Evolutionary conservation across 2,888 invertebrate genomes (phyloP).

Genomic region (Microdon myrmicae): DNA sequence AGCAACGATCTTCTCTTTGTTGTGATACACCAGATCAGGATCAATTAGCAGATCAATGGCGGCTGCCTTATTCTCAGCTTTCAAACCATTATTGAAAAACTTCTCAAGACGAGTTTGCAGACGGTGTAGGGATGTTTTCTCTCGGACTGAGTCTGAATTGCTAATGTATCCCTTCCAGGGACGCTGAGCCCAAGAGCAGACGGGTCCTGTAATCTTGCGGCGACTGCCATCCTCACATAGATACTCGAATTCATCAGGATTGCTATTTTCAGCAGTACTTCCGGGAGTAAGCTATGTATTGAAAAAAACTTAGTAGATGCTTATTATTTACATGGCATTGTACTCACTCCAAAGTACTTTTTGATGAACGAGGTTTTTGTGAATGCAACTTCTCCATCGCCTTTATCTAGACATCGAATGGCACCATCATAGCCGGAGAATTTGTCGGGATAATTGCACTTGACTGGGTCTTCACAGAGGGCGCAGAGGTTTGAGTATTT

Average conservation of each 20-base stretch:
- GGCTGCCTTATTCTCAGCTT: constrained; percentile 61
- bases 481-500: constrained; percentile 82
- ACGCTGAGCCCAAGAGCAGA: constrained; percentile 85
- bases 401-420: constrained; percentile 81
- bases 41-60: constrained; percentile 72
- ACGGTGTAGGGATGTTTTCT: constrained; percentile 58
- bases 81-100: constrained; percentile 63
- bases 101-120: constrained; percentile 63
- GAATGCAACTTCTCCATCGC: constrained; percentile 87
- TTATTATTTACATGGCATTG: background rate
- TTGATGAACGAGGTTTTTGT: constrained; percentile 83
- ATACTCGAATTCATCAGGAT: constrained; percentile 77
- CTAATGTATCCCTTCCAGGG: constrained; percentile 86
- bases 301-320: background rate
- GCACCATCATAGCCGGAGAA: constrained; percentile 90
- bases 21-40: constrained; percentile 68
- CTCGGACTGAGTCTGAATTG: constrained; percentile 70
- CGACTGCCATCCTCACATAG: constrained; percentile 83
- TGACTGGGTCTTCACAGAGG: constrained; percentile 79
- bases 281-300: constrained; percentile 72
- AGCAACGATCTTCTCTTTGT: constrained; percentile 67
- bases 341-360: constrained; percentile 78
- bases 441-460: constrained; percentile 84
- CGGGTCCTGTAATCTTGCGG: constrained; percentile 73
- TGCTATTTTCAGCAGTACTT: constrained; percentile 71